Evolutionary conservation across 2,888 invertebrate genomes (phyloP), one percentile per base, ranked within the genome.

Genomic region (Spilosoma lubricipeda): DNA sequence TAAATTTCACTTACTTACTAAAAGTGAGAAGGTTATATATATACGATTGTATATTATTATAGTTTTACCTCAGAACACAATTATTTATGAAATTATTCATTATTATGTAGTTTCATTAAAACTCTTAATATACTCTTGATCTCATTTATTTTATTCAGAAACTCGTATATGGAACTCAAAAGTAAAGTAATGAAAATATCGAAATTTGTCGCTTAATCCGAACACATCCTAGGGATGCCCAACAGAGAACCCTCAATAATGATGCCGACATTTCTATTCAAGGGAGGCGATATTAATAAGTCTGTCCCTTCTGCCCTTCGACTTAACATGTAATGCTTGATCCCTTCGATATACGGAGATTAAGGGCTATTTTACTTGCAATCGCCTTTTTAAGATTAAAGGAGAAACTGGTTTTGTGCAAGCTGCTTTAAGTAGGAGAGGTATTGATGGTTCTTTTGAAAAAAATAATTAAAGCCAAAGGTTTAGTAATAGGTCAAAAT

Each of bases 281-380:
- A 83, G 85, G 81, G 84, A 81, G 83, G 81, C 83, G 87, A 87
- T 88, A 90, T 89, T 90, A 90, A 90, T 90, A 89, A 88, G 87
- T 81, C 79, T 84, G 78, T 79, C 84, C 86, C 82, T 79, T 73
- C 73, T 68, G 76, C 80, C 82, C 77, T 72, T 23, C 78, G 76
- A 84, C 85, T 82, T 82, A 84, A 78, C 84, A 79, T 84, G 83
- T 81, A 83, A 80, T 80, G 71, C 73, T 30, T 71, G 76, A 79
- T 76, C 85, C 84, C 78, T 80, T 67, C 81, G 70, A 71, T 76
- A 71, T 76, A 82, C 77, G 63, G 70, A 82, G 85, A 84, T 84
- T 84, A 84, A 67, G 79, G 71, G 45, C 82, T 78, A 83, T 85
- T 83, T 85, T 81, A 82, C 80, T 83, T 82, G 78, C 80, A 82